Evolutionary conservation across 2,113 vertebrate genomes (phyloP).

Genomic region (Hyla sarda): DNA sequence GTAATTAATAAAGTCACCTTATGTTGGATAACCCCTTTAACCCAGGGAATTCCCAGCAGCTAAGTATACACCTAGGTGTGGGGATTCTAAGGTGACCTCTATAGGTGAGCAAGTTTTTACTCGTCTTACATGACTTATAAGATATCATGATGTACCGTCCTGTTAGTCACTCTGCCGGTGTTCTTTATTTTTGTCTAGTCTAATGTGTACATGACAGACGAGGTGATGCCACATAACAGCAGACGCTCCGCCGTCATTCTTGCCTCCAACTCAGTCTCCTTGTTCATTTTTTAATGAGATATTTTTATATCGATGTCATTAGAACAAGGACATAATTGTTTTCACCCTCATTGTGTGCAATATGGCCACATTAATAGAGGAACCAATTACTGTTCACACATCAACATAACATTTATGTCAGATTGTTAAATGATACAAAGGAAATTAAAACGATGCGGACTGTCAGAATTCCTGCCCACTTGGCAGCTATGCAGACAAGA

Average conservation of each 20-base stretch:
- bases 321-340: constrained; percentile 10
- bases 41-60: no score
- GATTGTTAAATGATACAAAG: constrained; percentile 25
- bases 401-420: constrained; percentile 16
- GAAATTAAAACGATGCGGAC: neutral
- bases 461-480: neutral
- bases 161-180: no score
- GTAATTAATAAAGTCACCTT: no score
- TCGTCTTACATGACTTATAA: no score
- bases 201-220: no score
- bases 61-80: no score
- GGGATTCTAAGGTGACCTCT: no score
- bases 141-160: no score
- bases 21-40: no score
- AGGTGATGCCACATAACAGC: no score
- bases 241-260: neutral
- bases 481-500: neutral
- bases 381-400: constrained; percentile 22
- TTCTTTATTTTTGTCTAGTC: no score
- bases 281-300: neutral
- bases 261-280: neutral
- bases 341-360: constrained; percentile 9
- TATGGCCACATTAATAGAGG: constrained; percentile 20
- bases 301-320: neutral
- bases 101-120: no score